Base-by-base conservation (phyloP, 2,797 vertebrate genomes). In the Pyrocephalus nanus region DNA sequence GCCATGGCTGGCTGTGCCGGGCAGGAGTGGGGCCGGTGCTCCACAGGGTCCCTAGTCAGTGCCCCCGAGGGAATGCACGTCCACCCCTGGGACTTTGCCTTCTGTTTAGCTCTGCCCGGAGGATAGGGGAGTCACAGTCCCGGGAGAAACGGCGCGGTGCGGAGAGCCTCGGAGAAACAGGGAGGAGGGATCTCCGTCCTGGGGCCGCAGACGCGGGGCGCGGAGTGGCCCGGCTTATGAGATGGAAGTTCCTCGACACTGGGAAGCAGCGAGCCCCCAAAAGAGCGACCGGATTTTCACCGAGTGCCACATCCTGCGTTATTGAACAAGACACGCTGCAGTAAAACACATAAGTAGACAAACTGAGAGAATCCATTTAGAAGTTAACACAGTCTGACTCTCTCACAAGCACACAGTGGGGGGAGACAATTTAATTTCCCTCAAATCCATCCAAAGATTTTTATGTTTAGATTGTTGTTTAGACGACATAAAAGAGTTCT, bases 341-440 rank as follows among this genome's bases (percentile, higher is more conserved):
- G 69, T 86, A 88, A 93, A 94, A 93, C 67, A 72, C 90, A 86
- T 70, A 82, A 92, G 90, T 54, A 95, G 94, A 86, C 89, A 95
- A 89, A 83, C 61, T 43, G 58, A 93, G 81, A 92, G 95, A 93
- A 94, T 93, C 94, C 90, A 74, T 93, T 95, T 93, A 91, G 92
- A 95, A 91, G 88, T 97, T 95, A 97, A 92, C 92, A 77, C 93
- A 90, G 95, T 32, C 92, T 92, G 90, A 88, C 84, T 96, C 12
- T 21, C 65, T 95, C 90, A 42, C 90, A 92, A 92, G 90, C 86
- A 82, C 94, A 70, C 93, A 91, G 92, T 77, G 88, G 89, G 93
- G 93, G 85, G 48, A 95, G 83, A 76, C 88, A 87, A 87, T 93
- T 95, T 96, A 88, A 96, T 96, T 96, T 94, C 91, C 54, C 51